Base-by-base conservation (phyloP, 2,797 vertebrate genomes). In the Cephalopachus bancanus region DNA sequence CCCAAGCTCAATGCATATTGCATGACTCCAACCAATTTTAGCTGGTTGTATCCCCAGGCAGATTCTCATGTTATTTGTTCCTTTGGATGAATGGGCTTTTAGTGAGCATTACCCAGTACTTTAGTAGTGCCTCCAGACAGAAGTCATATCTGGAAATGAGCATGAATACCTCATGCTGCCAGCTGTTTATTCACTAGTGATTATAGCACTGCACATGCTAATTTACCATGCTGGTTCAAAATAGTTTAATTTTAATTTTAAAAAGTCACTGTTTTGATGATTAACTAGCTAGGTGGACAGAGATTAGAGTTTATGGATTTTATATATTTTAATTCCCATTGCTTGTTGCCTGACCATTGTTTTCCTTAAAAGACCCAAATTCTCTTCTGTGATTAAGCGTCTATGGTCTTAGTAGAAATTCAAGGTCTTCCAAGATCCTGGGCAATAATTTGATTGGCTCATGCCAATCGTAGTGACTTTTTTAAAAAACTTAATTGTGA, bases 11-110 rank as follows among this genome's bases (percentile, higher is more conserved):
- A 80, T 93, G 93, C 80, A 95, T 96, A 97, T 95, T 97, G 53
- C 92, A 97, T 97, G 87, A 94, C 87, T 88, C 80, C n/a, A 94
- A 74, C 88, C 94, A 97, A 97, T 98, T 97, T 98, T 95, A 96
- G 93, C 93, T 97, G 72, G 76, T 92, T 92, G 62, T 96, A 53
- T 94, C 97, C 95, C 84, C 80, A 96, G 96, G 96, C 93, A 94
- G 87, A 97, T 85, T 89, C 97, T 83, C 95, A 96, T 90, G 88
- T 96, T 97, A 97, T 96, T 96, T 94, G 87, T 86, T 97, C 76
- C 84, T 95, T 92, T 88, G 94, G 84, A 97, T 97, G 92, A 94
- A 97, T 93, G 59, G 96, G 71, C 84, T 89, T 97, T 97, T 95
- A 96, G 87, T 62, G 96, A 67, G 76, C 76, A 97, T 97, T 96